Percentiles rank a stretch among this genome's conserved stretches.
phyloP scores from a whole-genome alignment of 1,140 invertebrate genomes.

The Pseudomyrmex dendroicus region DNA sequence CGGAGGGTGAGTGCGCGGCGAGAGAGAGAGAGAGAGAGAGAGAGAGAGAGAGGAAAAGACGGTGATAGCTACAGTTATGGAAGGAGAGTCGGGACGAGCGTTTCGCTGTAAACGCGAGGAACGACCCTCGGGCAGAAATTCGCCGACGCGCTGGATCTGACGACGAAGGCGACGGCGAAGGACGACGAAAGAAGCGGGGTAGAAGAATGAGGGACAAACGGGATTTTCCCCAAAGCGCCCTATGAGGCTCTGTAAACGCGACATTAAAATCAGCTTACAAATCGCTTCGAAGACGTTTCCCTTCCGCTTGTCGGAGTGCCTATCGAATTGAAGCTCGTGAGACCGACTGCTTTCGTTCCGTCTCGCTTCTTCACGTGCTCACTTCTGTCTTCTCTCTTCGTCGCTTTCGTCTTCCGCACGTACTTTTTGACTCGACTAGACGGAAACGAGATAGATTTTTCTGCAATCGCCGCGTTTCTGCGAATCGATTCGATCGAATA shows the following conservation, averaged over 20 bases:
- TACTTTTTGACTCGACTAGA: neutral
- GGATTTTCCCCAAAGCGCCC: slow-evolving; percentile 44
- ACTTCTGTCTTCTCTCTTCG: neutral
- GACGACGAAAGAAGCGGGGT: slow-evolving; percentile 13
- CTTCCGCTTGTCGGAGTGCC: slow-evolving; percentile 61
- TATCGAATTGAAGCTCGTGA: slow-evolving; percentile 70
- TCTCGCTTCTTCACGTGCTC: neutral
- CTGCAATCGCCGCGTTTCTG: slow-evolving; percentile 69
- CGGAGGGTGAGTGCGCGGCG: no score
- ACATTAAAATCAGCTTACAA: slow-evolving; percentile 79
- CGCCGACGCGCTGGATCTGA: slow-evolving; percentile 47
- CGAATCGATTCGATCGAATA: slow-evolving; percentile 63
- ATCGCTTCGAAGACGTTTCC: slow-evolving; percentile 73
- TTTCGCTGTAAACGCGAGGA: slow-evolving; percentile 72
- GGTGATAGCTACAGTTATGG: slow-evolving; percentile 10
- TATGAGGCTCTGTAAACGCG: slow-evolving; percentile 74
- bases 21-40: no score
- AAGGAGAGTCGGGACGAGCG: slow-evolving; percentile 50
- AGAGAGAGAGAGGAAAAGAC: neutral
- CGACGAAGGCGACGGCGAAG: no score
- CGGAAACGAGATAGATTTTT: slow-evolving; percentile 54
- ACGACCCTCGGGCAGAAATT: slow-evolving; percentile 64
- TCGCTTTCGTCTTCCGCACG: slow-evolving; percentile 34
- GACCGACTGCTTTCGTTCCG: slow-evolving; percentile 48
- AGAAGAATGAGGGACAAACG: slow-evolving; percentile 23